These are phyloP conservation scores for Drosophila aff. DNA, from an alignment of 1,140 invertebrate genomes.

Conservation along the genomic window DNA sequence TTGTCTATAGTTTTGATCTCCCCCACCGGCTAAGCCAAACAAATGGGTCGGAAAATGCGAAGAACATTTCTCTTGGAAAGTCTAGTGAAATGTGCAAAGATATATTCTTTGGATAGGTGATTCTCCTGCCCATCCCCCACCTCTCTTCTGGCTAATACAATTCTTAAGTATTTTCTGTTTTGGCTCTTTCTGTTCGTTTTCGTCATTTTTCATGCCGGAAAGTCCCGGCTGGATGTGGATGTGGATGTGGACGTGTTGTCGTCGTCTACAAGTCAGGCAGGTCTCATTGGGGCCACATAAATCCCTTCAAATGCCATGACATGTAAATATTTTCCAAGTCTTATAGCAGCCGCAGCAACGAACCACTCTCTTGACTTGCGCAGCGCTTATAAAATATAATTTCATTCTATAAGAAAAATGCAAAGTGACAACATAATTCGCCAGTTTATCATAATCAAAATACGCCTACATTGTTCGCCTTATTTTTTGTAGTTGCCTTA, in stretches of 20 bases:
- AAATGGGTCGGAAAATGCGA: slow-evolving; percentile 39
- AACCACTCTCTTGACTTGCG: slow-evolving; percentile 46
- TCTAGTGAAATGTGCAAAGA: slow-evolving; percentile 28
- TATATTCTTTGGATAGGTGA: slow-evolving; percentile 20
- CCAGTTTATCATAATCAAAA: slow-evolving; percentile 85
- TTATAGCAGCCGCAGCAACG: slow-evolving; percentile 51
- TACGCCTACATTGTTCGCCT: slow-evolving; percentile 77
- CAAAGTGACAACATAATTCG: slow-evolving; percentile 85
- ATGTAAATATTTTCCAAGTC: slow-evolving; percentile 72
- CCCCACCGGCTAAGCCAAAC: slow-evolving; percentile 50
- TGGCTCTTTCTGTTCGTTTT: slow-evolving; percentile 20
- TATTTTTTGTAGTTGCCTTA: slow-evolving; percentile 42
- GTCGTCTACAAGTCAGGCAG: slow-evolving; percentile 50
- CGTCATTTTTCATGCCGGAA: slow-evolving; percentile 65
- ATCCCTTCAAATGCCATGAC: slow-evolving; percentile 78
- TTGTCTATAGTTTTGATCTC: slow-evolving; percentile 39
- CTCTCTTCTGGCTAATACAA: slow-evolving; percentile 49
- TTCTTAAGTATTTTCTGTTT: slow-evolving; percentile 41
- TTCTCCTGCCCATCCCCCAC: slow-evolving; percentile 5
- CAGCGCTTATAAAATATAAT: slow-evolving; percentile 77
- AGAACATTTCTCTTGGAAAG: not conserved
- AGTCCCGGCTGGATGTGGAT: slow-evolving; percentile 40
- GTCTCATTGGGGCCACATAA: slow-evolving; percentile 69
- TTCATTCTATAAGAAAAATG: slow-evolving; percentile 84
- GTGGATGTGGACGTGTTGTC: slow-evolving; percentile 34